Evolutionary conservation across 2,113 vertebrate genomes (phyloP), one percentile per base, ranked within the genome.

Genomic region (Cathartes aura): DNA sequence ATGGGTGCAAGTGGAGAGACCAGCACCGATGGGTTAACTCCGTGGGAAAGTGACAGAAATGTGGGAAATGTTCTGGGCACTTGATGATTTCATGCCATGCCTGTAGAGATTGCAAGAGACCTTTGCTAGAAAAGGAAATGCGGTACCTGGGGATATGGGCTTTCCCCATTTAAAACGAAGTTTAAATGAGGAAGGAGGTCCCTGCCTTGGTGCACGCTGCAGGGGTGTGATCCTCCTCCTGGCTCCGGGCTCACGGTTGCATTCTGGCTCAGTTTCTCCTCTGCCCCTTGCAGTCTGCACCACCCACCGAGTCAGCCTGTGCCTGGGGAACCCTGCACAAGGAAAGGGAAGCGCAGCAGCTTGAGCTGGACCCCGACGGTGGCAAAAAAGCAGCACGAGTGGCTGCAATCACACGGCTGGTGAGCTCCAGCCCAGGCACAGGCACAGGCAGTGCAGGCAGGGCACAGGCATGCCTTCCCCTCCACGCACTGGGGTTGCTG

Each of bases 281-380:
- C 53, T 32, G 53, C 53, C 58, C 34, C 14, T n/a, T 24, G 58
- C 58, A 23, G 58, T 11, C 58, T 15, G 14, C 58, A 36, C 13
- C 58, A 7, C 34, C 15, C 21, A 15, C 34, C 14, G 14, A 15
- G 34, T 10, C 34, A 23, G 58, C 58, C 58, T 24, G 34, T 4
- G 9, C 34, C 34, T 15, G 58, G 34, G 58, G 34, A 59, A 22
- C 34, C 34, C 56, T 9, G 6, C 9, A 17, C 29, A 3, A 32
- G 53, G 53, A 12, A 12, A 19, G 11, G 16, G 29, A 56, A 56
- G 53, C 32, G 55, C 30, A 24, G 58, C 58, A 17, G 58, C 58
- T 22, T 7, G 22, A 26, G 58, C 34, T 24, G n/a, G 6, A 24
- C 9, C n/a, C 58, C 22, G 15, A 4, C 15, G 2, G 2, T 2